These are phyloP conservation scores for Rhynchotus rufescens DNA, from an alignment of 2,797 vertebrate species.

Conservation along the genomic window DNA sequence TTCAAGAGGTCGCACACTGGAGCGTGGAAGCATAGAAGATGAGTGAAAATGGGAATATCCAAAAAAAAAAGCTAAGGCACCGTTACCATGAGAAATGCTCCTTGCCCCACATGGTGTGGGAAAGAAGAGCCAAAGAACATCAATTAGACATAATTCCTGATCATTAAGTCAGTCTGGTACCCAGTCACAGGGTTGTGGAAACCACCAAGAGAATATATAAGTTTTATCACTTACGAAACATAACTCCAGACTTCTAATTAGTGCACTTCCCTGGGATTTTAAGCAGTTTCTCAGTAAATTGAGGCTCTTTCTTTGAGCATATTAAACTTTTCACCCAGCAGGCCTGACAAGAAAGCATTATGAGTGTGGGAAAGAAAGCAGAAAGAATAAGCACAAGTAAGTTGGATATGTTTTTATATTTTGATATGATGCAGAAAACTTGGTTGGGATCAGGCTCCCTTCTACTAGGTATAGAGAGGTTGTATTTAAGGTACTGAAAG, in stretches of 20 bases:
- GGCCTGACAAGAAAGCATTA: background rate
- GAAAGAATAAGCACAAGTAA: background rate
- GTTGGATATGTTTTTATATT: background rate
- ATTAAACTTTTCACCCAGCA: background rate
- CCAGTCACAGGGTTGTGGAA: conserved; percentile 47
- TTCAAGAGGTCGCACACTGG: background rate
- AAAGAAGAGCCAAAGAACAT: conserved; percentile 21
- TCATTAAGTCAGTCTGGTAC: conserved; percentile 38
- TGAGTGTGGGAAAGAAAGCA: background rate
- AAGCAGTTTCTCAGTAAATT: background rate
- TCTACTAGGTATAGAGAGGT: background rate
- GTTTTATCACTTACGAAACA: background rate
- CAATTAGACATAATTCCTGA: conserved; percentile 65
- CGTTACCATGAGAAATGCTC: conserved; percentile 13
- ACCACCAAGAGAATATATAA: background rate
- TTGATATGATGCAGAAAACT: background rate
- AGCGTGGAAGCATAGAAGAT: background rate
- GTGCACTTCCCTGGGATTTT: background rate
- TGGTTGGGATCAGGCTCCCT: background rate
- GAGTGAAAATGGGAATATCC: background rate
- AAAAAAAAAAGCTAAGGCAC: background rate
- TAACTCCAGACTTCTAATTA: conserved; percentile 21
- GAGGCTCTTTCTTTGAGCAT: background rate
- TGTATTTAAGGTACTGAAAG: background rate
- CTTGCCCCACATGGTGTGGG: conserved; percentile 37